phyloP scores from a whole-genome alignment of 2,888 invertebrate species.

The Stenodera caucasica region DNA sequence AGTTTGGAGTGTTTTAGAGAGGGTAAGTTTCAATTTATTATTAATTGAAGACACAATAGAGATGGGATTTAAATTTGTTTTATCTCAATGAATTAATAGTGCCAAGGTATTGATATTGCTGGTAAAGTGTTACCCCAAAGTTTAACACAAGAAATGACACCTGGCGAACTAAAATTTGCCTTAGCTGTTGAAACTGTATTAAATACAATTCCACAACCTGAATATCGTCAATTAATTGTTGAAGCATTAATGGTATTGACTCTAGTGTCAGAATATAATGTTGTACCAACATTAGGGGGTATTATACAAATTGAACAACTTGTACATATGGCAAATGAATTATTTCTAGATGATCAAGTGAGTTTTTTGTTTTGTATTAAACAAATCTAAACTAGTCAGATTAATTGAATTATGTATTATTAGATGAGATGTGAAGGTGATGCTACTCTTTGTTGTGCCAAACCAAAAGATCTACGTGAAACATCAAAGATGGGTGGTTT shows the following conservation, averaged over 20 bases:
- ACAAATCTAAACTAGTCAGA: too few relatives aligned
- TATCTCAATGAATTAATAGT: constrained; percentile 58
- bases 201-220: constrained; percentile 97
- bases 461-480: constrained; percentile 66
- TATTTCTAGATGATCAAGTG: constrained; percentile 96
- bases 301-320: constrained; percentile 87
- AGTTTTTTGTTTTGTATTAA: constrained; percentile 21
- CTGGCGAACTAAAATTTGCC: constrained; percentile 97
- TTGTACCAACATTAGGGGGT: constrained; percentile 74
- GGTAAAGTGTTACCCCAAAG: constrained; percentile 88
- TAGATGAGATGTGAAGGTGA: constrained; percentile 86
- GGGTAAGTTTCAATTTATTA: constrained; percentile 58
- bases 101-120: constrained; percentile 92
- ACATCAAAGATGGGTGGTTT: constrained; percentile 65
- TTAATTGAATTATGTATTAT: background rate
- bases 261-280: constrained; percentile 84
- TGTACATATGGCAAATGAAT: constrained; percentile 90
- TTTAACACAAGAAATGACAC: constrained; percentile 98
- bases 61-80: too few relatives aligned
- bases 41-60: constrained; percentile 1
- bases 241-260: constrained; percentile 97
- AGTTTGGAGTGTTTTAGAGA: constrained; percentile 90
- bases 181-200: constrained; percentile 95
- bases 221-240: constrained; percentile 95
- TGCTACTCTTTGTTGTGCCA: constrained; percentile 91